Evolutionary conservation across 2,888 invertebrate species (phyloP), one percentile per base, ranked within the genome.

Genomic region (Diachrysia chrysitis): DNA sequence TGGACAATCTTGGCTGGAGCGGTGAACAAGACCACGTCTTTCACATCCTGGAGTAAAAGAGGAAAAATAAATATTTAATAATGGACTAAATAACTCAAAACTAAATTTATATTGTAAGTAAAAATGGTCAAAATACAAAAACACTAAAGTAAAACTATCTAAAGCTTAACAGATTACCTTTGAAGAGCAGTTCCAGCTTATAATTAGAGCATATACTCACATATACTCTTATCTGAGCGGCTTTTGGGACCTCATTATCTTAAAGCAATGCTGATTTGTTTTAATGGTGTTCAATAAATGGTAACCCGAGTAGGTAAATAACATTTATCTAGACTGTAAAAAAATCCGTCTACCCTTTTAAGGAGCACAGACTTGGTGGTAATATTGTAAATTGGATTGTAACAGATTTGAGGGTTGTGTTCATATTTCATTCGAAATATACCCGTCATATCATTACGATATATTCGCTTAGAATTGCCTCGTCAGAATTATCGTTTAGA

Each of bases 21-120:
- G 2, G 91, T 89, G 75, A 92, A 95, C 21, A 96, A 81, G 1
- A 94, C 96, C 19, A 96, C 90, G 79, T 96, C 96, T 87, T 96
- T 96, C 29, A 96, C 87, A 81, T 96, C 96, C 90, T 96, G 95
- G 19, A 46, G 5, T 42, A n/a, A n/a, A 42, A 42, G 9, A 10
- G 6, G 29, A 29, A 29, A 29, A 29, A 2, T 29, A 5, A 29
- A 29, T 29, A 29, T 29, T 7, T 0, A 29, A 32, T 32, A 32
- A 10, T 32, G 0, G 32, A 10, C 32, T 32, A 10, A 25, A 32
- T 32, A 10, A 2, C 32, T 32, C 32, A 32, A 32, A 32, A 32
- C 10, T 32, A 5, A 25, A 5, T 25, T 25, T 32, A 32, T 32
- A 10, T 32, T 32, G 32, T 32, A 32, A 10, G 32, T 9, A 32